Evolutionary conservation across 2,113 vertebrate genomes (phyloP).

Genomic region (Equus quagga): DNA sequence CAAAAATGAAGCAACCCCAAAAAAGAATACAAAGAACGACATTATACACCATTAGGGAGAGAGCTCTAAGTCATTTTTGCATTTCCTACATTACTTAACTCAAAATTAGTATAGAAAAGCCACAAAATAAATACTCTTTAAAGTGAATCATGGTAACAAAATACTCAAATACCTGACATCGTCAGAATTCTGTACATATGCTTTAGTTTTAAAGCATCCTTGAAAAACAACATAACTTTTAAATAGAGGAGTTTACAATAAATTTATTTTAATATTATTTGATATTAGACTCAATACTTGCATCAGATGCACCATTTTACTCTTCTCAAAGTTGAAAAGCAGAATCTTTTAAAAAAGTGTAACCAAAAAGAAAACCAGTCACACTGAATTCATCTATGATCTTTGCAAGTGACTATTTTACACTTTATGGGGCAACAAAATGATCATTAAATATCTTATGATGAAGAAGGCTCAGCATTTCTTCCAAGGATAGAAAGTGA

Average conservation of each 20-base stretch:
- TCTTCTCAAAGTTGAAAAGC: background rate
- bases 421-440: background rate
- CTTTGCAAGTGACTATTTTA: conserved; percentile 29
- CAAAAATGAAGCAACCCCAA: conserved; percentile 27
- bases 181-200: conserved; percentile 28
- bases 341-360: background rate
- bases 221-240: background rate
- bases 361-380: background rate
- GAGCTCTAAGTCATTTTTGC: background rate
- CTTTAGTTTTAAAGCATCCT: conserved; percentile 50
- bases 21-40: background rate
- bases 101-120: background rate
- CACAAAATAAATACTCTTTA: background rate
- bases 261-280: conserved; percentile 32
- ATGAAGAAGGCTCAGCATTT: background rate
- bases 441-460: background rate
- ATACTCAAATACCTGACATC: background rate
- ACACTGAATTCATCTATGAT: background rate
- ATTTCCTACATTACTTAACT: background rate
- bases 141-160: background rate
- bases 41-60: background rate
- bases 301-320: background rate
- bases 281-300: background rate
- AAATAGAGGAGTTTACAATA: background rate
- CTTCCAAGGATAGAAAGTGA: background rate